Conservation (phyloP, 2,888 invertebrate species). For the Lampropteryx suffumata region DNA sequence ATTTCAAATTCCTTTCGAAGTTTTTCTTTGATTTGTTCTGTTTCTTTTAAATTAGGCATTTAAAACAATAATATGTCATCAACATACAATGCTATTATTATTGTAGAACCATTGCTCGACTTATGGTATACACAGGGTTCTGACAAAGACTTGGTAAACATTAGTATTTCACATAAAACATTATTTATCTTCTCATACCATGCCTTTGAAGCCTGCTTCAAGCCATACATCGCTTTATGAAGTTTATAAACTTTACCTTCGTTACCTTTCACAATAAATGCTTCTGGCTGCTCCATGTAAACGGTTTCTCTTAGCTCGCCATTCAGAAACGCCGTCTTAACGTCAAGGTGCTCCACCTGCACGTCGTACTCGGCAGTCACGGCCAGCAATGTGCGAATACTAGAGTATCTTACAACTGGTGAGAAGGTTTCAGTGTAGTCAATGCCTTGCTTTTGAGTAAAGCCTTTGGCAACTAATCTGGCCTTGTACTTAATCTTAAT, state of each 20-base stretch:
- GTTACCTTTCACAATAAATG: not conserved
- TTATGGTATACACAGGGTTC: constrained; percentile 5
- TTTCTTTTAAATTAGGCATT: too few species aligned
- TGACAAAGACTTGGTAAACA: not conserved
- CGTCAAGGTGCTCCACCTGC: constrained; percentile 2
- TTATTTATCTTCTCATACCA: constrained; percentile 6
- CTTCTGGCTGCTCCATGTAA: constrained; percentile 4
- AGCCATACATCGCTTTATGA: constrained; percentile 5
- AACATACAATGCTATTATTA: constrained; percentile 23
- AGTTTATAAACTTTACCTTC: not conserved
- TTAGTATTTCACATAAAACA: not conserved
- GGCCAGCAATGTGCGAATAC: not conserved
- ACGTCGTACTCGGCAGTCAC: not conserved
- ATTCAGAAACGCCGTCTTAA: constrained; percentile 11
- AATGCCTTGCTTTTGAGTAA: constrained; percentile 3
- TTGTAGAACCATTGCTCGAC: not conserved
- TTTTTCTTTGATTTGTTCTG: constrained; percentile 14
- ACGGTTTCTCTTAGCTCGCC: not conserved
- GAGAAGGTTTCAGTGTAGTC: constrained; percentile 5
- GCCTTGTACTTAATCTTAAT: constrained; percentile 3
- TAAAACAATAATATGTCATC: constrained; percentile 23
- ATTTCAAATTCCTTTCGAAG: constrained; percentile 28
- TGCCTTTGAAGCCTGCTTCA: not conserved
- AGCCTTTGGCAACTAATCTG: constrained; percentile 5
- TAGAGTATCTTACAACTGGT: constrained; percentile 1